Evolutionary conservation across 1,140 invertebrate genomes (phyloP).

Genomic region (Saccostrea glomerata): DNA sequence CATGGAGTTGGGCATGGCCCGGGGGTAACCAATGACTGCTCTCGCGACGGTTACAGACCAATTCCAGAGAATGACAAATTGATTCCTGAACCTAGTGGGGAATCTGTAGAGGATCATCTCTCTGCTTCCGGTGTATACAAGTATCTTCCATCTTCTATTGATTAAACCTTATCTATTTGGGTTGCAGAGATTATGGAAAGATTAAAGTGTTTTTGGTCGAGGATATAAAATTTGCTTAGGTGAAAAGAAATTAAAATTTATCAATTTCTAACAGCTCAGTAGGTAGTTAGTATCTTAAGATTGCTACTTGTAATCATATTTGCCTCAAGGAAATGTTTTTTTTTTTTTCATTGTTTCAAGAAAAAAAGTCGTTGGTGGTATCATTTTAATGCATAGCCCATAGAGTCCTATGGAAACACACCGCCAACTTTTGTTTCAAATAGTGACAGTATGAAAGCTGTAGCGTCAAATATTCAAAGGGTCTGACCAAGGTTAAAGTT

Average conservation of each 20-base stretch:
- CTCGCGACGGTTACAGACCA: background rate
- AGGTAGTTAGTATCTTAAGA: background rate
- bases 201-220: background rate
- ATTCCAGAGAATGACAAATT: background rate
- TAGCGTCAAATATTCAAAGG: background rate
- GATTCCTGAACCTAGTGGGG: background rate
- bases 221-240: background rate
- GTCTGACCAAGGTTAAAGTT: background rate
- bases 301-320: background rate
- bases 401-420: background rate
- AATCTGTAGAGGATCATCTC: constrained; percentile 31
- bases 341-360: background rate
- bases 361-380: background rate
- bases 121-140: constrained; percentile 37
- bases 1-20: background rate
- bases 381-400: background rate
- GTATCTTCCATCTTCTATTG: background rate
- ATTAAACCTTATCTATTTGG: background rate
- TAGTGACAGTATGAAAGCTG: background rate
- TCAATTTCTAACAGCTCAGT: background rate
- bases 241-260: background rate
- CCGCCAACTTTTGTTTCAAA: background rate
- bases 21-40: background rate
- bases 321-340: background rate
- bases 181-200: constrained; percentile 10